These are phyloP conservation scores for Hexactinellida sp. DNA, from an alignment of 37 sponge, comb jelly and placozoan genomes.

Conservation along the genomic window DNA sequence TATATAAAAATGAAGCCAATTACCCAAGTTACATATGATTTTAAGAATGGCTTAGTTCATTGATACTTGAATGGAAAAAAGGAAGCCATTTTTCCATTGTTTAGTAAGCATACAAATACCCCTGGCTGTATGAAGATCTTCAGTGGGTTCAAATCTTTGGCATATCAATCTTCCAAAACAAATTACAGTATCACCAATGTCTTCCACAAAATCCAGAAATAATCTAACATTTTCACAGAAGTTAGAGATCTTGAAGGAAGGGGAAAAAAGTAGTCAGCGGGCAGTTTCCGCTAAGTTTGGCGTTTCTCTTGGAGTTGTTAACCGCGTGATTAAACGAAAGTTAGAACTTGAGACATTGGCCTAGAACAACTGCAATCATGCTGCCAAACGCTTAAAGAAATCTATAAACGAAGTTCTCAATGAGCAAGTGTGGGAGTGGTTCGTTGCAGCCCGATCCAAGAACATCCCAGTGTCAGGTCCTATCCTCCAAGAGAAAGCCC, in stretches of 20 bases:
- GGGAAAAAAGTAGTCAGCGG: neutral
- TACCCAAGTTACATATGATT: too few relatives aligned
- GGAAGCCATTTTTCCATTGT: neutral
- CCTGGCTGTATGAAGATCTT: neutral
- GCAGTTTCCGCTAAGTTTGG: neutral
- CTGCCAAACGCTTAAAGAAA: neutral
- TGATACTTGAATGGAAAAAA: neutral
- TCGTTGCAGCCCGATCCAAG: constrained; percentile 14
- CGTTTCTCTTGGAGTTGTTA: constrained; percentile 1
- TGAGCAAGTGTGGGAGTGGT: constrained; percentile 3
- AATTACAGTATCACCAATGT: neutral
- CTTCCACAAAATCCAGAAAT: constrained; percentile 1
- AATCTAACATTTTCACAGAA: constrained; percentile 16
- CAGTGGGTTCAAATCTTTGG: neutral
- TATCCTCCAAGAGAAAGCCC: constrained; percentile 15
- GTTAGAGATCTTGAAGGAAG: neutral
- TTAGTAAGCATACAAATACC: constrained; percentile 7
- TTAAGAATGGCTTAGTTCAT: too few relatives aligned
- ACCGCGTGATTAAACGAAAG: constrained; percentile 9
- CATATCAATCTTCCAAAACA: neutral
- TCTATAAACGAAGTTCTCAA: constrained; percentile 12
- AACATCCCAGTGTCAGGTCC: constrained; percentile 14
- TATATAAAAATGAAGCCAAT: too few relatives aligned
- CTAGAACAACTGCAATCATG: neutral
- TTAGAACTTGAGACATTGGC: neutral